Evolutionary conservation across 2,113 vertebrate genomes (phyloP).

Genomic region (Donacobius atricapilla): DNA sequence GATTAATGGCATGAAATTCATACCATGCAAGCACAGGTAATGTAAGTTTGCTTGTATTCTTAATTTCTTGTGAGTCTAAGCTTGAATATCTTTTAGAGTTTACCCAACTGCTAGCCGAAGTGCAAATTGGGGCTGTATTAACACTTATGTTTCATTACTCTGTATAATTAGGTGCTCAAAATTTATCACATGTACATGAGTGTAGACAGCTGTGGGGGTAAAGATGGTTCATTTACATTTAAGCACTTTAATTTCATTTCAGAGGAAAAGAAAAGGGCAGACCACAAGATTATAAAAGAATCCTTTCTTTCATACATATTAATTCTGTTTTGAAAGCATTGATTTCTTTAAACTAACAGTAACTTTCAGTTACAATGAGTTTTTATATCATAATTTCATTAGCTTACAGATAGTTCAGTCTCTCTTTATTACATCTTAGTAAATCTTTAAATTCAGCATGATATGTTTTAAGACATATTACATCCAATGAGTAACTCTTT

Average conservation of each 20-base stretch:
- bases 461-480: neutral
- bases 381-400: neutral
- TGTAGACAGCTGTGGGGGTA: conserved; percentile 10
- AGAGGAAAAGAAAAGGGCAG: neutral
- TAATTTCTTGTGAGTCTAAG: neutral
- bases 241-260: conserved; percentile 30
- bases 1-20: neutral
- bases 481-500: neutral
- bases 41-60: neutral
- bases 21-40: neutral
- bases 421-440: neutral
- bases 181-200: conserved; percentile 7
- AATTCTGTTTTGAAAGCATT: conserved; percentile 13
- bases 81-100: neutral
- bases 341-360: neutral
- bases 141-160: neutral
- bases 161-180: conserved; percentile 31
- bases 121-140: neutral
- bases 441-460: neutral
- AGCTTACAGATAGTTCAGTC: neutral
- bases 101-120: neutral
- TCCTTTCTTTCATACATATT: neutral
- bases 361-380: neutral
- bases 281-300: neutral
- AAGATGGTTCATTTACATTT: conserved; percentile 13